Conservation (phyloP, 1,140 invertebrate genomes). For the Drosophila cardini region DNA sequence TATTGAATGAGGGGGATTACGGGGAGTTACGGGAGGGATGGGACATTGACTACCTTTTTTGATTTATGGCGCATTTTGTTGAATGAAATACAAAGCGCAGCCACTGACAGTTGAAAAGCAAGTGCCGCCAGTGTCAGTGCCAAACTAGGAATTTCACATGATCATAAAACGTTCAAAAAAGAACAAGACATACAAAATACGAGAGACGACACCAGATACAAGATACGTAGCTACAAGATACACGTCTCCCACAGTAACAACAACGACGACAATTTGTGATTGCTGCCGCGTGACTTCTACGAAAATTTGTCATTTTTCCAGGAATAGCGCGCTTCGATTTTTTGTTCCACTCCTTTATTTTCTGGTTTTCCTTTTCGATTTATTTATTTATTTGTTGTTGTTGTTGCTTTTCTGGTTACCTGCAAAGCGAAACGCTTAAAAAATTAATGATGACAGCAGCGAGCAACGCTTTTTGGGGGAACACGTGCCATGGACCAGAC, state of each 20-base stretch:
- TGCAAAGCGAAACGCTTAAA: conserved; percentile 66
- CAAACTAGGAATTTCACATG: conserved; percentile 77
- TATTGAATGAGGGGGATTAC: background rate
- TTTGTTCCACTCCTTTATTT: background rate
- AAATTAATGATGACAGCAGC: conserved; percentile 79
- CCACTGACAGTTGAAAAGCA: conserved; percentile 71
- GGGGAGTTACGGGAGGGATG: background rate
- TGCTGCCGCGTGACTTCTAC: conserved; percentile 70
- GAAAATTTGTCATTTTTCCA: conserved; percentile 79
- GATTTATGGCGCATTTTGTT: conserved; percentile 79
- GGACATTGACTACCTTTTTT: conserved; percentile 51
- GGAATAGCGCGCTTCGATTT: conserved; percentile 38
- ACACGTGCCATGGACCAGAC: conserved; percentile 62
- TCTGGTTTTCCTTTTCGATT: conserved; percentile 20
- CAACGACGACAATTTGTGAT: conserved; percentile 1
- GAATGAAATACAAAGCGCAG: conserved; percentile 75
- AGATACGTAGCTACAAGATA: background rate
- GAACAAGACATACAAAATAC: background rate
- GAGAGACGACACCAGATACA: conserved; percentile 8
- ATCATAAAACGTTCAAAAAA: conserved; percentile 51
- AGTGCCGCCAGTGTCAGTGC: conserved; percentile 68
- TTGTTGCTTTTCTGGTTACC: conserved; percentile 37
- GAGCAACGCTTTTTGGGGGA: conserved; percentile 34
- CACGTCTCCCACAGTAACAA: conserved; percentile 10
- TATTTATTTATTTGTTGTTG: too few species aligned